Percentiles rank a stretch among this genome's conserved stretches.
Conservation (phyloP, 2,113 vertebrate species). For the Xiphophorus maculatus region DNA sequence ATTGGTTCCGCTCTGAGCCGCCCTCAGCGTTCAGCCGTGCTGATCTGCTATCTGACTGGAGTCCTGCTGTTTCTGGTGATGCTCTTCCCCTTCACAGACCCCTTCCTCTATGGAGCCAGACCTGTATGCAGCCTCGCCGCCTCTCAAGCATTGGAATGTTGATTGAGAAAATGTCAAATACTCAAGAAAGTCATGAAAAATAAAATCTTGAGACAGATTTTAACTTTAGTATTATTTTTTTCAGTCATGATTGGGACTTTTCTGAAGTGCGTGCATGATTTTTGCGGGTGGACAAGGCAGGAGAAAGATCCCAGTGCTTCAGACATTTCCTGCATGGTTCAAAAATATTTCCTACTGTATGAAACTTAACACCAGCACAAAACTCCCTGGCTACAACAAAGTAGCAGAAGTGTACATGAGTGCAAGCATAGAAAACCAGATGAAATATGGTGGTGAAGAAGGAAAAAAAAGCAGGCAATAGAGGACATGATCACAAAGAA, state of each 20-base stretch:
- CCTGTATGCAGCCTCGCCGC: conserved; percentile 74
- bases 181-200: background rate
- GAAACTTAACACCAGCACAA: conserved; percentile 59
- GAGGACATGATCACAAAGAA: conserved; percentile 25
- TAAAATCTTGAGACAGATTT: conserved; percentile 4
- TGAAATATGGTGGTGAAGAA: conserved; percentile 35
- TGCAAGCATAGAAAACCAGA: conserved; percentile 42
- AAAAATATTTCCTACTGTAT: conserved; percentile 71
- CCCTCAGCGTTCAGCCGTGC: conserved; percentile 22
- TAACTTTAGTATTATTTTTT: conserved; percentile 9
- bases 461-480: background rate
- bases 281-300: conserved; percentile 14
- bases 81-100: conserved; percentile 80
- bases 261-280: background rate
- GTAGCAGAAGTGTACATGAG: background rate
- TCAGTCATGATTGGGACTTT: background rate
- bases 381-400: conserved; percentile 29
- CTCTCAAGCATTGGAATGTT: conserved; percentile 57
- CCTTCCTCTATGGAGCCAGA: conserved; percentile 77
- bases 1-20: conserved; percentile 74
- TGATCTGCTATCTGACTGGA: conserved; percentile 43
- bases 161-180: conserved; percentile 24
- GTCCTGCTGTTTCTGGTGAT: conserved; percentile 49
- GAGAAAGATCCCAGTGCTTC: conserved; percentile 35
- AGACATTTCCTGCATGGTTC: conserved; percentile 67